Evolutionary conservation across 1,140 invertebrate genomes (phyloP).

Genomic region (Andrena cerasifolii): DNA sequence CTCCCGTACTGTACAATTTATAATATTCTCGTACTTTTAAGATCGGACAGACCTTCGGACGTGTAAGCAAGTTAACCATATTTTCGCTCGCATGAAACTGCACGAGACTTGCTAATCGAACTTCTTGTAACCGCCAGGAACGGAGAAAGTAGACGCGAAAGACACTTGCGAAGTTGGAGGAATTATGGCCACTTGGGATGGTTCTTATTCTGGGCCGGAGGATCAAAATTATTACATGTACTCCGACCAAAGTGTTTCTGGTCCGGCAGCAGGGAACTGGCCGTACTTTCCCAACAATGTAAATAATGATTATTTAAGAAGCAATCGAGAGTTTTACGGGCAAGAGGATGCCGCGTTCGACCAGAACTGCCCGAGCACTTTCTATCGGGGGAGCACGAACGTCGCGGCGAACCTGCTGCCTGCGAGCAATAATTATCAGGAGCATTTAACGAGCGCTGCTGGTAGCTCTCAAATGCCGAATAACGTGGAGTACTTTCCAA

Average conservation of each 20-base stretch:
- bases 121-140: no score
- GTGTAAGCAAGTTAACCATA: constrained; percentile 21
- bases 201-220: constrained; percentile 74
- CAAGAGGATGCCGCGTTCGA: constrained; percentile 51
- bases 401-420: constrained; percentile 28
- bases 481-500: constrained; percentile 5
- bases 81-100: background rate
- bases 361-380: constrained; percentile 34
- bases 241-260: constrained; percentile 60
- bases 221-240: constrained; percentile 71
- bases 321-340: constrained; percentile 43
- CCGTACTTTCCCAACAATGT: constrained; percentile 23
- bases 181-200: constrained; percentile 79
- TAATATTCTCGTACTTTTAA: background rate
- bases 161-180: background rate
- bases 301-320: constrained; percentile 47
- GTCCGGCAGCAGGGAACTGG: background rate
- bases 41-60: background rate
- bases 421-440: constrained; percentile 30
- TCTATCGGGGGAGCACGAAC: constrained; percentile 46
- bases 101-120: no score
- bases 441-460: constrained; percentile 14
- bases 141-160: background rate
- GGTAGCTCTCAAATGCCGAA: background rate
- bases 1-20: background rate